phyloP scores from a whole-genome alignment of 2,113 vertebrate species.

The Phalacrocorax pelagicus region DNA sequence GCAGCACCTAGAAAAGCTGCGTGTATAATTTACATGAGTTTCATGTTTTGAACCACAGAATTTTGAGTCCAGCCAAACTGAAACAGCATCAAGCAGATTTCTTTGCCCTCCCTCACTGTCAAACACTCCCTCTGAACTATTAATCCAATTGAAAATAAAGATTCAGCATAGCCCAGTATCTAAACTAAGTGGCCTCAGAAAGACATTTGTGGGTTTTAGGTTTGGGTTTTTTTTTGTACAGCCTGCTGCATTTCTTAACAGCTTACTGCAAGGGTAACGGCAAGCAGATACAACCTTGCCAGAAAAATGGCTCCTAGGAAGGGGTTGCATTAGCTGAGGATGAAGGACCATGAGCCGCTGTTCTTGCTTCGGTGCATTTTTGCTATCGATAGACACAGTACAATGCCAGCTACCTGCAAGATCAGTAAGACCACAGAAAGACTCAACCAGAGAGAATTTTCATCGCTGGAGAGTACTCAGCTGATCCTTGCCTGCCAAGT shows the following conservation, averaged over 20 bases:
- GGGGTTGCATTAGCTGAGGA: not conserved
- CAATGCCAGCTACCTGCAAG: not conserved
- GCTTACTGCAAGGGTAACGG: not conserved
- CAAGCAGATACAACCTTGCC: not conserved
- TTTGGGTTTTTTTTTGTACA: not conserved
- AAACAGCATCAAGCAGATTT: not conserved
- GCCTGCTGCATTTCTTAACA: not conserved
- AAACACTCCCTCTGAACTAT: not conserved
- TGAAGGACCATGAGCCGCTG: not conserved
- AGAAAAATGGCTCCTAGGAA: not conserved
- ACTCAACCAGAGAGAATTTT: not conserved
- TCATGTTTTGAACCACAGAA: not conserved
- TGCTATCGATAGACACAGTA: not conserved
- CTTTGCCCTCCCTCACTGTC: not conserved
- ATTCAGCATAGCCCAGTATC: not conserved
- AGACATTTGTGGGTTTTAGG: too few species aligned
- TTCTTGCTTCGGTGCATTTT: not conserved
- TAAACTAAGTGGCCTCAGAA: not conserved
- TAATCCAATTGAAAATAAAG: not conserved
- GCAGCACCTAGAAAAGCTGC: not conserved
- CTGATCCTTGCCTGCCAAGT: not conserved
- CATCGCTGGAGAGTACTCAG: not conserved
- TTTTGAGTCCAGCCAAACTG: not conserved
- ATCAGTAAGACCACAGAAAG: not conserved
- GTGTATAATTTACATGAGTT: rapidly evolving